Evolutionary conservation across 2,888 invertebrate genomes (phyloP).

Genomic region (Archips xylosteana): DNA sequence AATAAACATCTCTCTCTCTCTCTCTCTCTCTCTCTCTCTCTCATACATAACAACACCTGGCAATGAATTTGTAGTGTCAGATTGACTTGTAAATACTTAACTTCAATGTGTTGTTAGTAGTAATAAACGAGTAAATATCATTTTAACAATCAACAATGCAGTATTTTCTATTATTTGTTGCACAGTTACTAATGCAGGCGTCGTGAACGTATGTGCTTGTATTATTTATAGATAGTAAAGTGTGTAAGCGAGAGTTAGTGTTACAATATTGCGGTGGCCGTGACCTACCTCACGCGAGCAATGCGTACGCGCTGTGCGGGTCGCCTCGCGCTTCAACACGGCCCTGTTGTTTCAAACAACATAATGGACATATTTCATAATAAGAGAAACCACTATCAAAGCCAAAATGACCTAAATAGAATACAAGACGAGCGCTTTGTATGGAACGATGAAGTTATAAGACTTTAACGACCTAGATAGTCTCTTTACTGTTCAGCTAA

Average conservation of each 20-base stretch:
- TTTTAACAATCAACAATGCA: neutral
- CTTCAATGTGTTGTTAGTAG: neutral
- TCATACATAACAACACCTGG: neutral
- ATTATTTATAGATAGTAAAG: conserved; percentile 23
- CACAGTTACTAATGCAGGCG: conserved; percentile 19
- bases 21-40: no score
- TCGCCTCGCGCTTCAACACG: conserved; percentile 28
- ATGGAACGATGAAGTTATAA: neutral
- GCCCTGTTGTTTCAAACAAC: conserved; percentile 21
- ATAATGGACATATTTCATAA: conserved; percentile 16
- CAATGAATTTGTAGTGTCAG: neutral
- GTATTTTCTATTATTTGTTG: conserved; percentile 20
- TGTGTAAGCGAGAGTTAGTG: conserved; percentile 9
- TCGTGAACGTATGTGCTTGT: conserved; percentile 3
- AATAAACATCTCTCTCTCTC: no score
- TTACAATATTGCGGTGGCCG: conserved; percentile 46
- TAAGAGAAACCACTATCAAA: conserved; percentile 23
- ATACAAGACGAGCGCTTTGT: conserved; percentile 14
- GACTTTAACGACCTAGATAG: neutral
- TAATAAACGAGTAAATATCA: neutral
- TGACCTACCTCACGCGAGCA: conserved; percentile 58
- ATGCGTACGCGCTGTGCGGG: conserved; percentile 42
- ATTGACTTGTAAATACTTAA: neutral
- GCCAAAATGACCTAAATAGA: conserved; percentile 6
- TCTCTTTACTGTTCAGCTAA: neutral